Evolutionary conservation across 2,797 vertebrate species (phyloP).

Genomic region (Melanotaenia maccullochi): DNA sequence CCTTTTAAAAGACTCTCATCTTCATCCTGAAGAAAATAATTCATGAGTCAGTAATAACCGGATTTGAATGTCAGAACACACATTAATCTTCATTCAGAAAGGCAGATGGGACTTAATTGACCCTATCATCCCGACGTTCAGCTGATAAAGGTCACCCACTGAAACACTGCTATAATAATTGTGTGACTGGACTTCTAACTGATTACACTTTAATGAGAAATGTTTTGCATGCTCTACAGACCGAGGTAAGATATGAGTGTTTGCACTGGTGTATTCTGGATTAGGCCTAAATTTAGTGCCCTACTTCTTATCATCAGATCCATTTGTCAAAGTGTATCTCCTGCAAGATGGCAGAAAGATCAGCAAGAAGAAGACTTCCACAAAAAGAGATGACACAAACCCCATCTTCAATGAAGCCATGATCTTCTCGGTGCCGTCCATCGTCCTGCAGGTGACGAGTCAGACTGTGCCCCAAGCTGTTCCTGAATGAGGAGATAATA

Average conservation of each 20-base stretch:
- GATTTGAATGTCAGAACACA: constrained; percentile 1
- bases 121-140: background rate
- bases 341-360: constrained; percentile 97
- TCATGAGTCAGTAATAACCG: constrained; percentile 10
- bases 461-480: background rate
- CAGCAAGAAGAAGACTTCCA: constrained; percentile 97
- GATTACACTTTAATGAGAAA: constrained; percentile 24
- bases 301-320: constrained; percentile 82
- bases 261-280: background rate
- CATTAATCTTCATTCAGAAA: constrained; percentile 10
- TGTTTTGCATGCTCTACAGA: constrained; percentile 3
- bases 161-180: constrained; percentile 9
- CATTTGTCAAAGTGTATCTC: constrained; percentile 98
- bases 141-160: constrained; percentile 27
- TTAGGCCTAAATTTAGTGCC: background rate
- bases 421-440: constrained; percentile 97
- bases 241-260: background rate
- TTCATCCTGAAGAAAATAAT: background rate
- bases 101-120: constrained; percentile 11
- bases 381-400: constrained; percentile 94
- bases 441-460: constrained; percentile 90
- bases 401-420: constrained; percentile 98
- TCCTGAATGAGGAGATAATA: background rate
- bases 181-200: constrained; percentile 9
- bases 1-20: background rate